phyloP scores from a whole-genome alignment of 2,113 vertebrate species.

The Oryzias melastigma region DNA sequence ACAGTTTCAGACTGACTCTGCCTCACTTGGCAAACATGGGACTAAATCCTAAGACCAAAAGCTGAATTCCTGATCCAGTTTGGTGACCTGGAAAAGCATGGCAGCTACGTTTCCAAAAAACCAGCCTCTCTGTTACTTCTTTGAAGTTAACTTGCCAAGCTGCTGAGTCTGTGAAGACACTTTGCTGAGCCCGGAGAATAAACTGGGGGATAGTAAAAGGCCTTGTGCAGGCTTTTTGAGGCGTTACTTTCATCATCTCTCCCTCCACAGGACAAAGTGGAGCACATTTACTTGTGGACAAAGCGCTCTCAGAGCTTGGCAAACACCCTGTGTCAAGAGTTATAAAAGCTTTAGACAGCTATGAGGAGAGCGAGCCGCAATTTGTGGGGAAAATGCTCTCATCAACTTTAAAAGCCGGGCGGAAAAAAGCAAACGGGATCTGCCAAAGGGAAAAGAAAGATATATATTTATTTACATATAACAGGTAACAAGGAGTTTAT shows the following conservation, averaged over 20 bases:
- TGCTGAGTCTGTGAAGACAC: conserved; percentile 49
- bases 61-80: conserved; percentile 14
- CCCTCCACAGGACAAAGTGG: conserved; percentile 15
- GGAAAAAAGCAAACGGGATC: conserved; percentile 12
- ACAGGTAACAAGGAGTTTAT: not conserved
- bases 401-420: conserved; percentile 16
- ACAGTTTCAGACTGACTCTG: no score
- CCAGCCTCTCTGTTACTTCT: conserved; percentile 32
- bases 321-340: conserved; percentile 18
- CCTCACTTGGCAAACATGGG: no score
- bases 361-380: conserved; percentile 26
- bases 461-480: no score
- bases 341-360: conserved; percentile 30
- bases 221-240: conserved; percentile 20
- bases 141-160: conserved; percentile 37
- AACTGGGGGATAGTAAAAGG: conserved; percentile 1
- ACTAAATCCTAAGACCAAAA: not conserved
- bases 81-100: conserved; percentile 30
- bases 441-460: conserved; percentile 9
- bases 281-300: conserved; percentile 18
- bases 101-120: conserved; percentile 23
- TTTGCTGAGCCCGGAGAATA: conserved; percentile 47
- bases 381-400: conserved; percentile 24
- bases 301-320: conserved; percentile 22
- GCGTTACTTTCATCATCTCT: conserved; percentile 8